These are phyloP conservation scores for Leptodactylus fuscus DNA, from an alignment of 2,113 vertebrate genomes.

Conservation along the genomic window DNA sequence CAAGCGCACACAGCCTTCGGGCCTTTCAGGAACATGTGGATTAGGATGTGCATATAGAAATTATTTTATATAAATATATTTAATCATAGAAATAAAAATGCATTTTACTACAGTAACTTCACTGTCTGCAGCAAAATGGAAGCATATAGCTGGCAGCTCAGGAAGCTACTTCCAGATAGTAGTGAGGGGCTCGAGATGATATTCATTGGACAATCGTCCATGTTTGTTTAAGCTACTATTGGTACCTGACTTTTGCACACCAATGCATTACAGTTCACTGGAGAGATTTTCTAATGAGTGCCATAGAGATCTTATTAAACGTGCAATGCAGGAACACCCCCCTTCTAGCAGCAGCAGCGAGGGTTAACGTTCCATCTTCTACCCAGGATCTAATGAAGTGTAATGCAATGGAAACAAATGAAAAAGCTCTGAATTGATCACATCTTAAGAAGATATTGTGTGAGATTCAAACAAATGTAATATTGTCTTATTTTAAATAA, in stretches of 20 bases:
- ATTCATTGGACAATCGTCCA: background rate
- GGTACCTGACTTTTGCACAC: constrained; percentile 35
- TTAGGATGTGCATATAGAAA: constrained; percentile 28
- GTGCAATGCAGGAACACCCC: constrained; percentile 62
- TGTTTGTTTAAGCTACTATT: constrained; percentile 60
- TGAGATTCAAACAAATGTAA: constrained; percentile 74
- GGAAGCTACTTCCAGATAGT: constrained; percentile 70
- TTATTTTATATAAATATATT: constrained; percentile 19
- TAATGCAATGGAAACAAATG: constrained; percentile 63
- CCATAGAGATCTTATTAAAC: constrained; percentile 67
- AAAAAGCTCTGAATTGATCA: constrained; percentile 38
- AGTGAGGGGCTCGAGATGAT: background rate
- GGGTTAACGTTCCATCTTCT: constrained; percentile 69
- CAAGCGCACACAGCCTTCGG: constrained; percentile 22
- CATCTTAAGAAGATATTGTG: constrained; percentile 15
- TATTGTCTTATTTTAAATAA: constrained; percentile 96
- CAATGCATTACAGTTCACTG: constrained; percentile 17
- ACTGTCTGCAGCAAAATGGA: background rate
- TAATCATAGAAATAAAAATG: background rate
- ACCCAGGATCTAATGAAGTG: constrained; percentile 66
- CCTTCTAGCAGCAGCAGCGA: constrained; percentile 62
- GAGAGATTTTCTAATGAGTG: constrained; percentile 47
- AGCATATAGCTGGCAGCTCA: constrained; percentile 68
- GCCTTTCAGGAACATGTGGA: constrained; percentile 12
- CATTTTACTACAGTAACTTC: constrained; percentile 24